Evolutionary conservation across 2,113 vertebrate genomes (phyloP), one percentile per base, ranked within the genome.

Genomic region (Saccopteryx bilineata): DNA sequence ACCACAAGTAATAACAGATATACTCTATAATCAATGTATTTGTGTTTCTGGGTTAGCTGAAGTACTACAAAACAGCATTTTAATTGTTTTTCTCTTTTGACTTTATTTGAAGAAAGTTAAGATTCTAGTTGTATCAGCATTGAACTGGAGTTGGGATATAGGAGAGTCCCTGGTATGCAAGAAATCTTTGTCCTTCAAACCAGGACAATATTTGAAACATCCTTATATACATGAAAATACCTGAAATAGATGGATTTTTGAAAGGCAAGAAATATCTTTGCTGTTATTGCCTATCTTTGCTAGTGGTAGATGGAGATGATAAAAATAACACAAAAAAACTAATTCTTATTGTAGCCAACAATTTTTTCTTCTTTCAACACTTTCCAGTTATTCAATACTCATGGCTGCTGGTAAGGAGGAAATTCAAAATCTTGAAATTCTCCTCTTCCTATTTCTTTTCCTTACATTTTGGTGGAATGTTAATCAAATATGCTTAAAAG

Each of bases 261-360:
- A 94, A 94, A n/a, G n/a, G 58, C 94, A 89, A 46, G 54, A 94
- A 92, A 65, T 96, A 65, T 66, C 39, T 86, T 95, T 89, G 33
- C 74, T 52, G 46, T 19, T 56, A 18, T n/a, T 66, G 11, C 71
- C 17, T 76, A 33, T 86, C 78, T 93, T 80, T 94, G 61, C 46
- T 85, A 68, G 8, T 74, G 13, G 10, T 88, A 65, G 7, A 68
- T 81, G 15, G 19, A 78, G 4, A 86, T 78, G 68, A 84, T 87
- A 79, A 33, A 72, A 86, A 87, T 19, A 86, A 69, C 63, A 63
- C 69, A 74, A 74, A 94, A 86, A 89, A 46, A 26, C 13, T 71
- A 91, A 31, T n/a, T 95, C 19, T 80, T 76, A 68, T 10, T 46
- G 0, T 46, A 71, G 46, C n/a, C 80, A 74, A n/a, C 19, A 72